A percentile compares a stretch with the other conserved stretches of the same genome.
These are phyloP conservation scores for Acanthosepion pharaonis DNA, from an alignment of 2,888 invertebrate genomes.

Conservation along the genomic window DNA sequence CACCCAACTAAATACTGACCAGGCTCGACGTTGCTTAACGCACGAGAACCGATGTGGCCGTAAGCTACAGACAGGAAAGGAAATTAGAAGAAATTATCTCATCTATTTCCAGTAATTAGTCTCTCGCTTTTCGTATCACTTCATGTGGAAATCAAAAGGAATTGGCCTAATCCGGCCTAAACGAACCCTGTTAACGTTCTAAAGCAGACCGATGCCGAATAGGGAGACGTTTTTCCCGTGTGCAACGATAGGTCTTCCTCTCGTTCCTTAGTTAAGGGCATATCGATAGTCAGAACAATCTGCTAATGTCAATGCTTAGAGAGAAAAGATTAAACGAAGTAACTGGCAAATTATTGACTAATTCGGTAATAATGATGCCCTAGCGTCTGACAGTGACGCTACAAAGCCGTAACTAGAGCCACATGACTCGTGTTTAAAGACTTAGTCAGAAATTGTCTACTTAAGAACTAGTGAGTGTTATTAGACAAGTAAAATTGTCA, in stretches of 20 bases:
- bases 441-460: background rate
- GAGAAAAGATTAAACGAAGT: conserved; percentile 6
- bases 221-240: no score
- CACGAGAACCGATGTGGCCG: no score
- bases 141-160: no score
- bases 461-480: background rate
- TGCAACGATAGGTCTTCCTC: no score
- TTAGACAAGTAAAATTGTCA: background rate
- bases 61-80: no score
- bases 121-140: no score
- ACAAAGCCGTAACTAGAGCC: background rate
- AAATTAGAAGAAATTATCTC: no score
- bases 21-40: no score
- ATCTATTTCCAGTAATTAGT: no score
- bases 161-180: no score
- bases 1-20: no score
- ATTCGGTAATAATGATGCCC: background rate
- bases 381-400: background rate
- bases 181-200: no score
- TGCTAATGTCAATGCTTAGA: conserved; percentile 20
- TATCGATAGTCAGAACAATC: background rate
- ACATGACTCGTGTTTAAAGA: background rate
- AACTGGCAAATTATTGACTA: background rate
- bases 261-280: background rate
- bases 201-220: background rate